These are phyloP conservation scores for Laothoe populi DNA, from an alignment of 2,888 invertebrate genomes.

Conservation along the genomic window DNA sequence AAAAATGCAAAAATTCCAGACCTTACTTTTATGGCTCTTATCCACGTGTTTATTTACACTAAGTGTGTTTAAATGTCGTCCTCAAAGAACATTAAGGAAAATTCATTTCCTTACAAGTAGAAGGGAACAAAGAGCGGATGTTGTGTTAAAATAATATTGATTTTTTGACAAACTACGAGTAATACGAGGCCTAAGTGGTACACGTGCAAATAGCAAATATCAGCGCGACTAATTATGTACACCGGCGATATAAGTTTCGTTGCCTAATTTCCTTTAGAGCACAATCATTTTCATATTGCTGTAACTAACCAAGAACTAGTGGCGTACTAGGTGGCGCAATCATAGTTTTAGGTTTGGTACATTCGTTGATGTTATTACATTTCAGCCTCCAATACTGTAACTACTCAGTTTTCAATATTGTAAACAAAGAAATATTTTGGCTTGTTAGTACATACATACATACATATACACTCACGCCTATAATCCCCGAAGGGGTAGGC, in stretches of 20 bases:
- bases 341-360: background rate
- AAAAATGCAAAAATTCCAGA: background rate
- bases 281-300: constrained; percentile 36
- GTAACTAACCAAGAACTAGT: background rate
- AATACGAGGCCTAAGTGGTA: constrained; percentile 3
- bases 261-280: constrained; percentile 39
- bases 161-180: constrained; percentile 32
- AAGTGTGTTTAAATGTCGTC: constrained; percentile 36
- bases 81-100: constrained; percentile 51
- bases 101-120: constrained; percentile 58
- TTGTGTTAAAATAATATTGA: constrained; percentile 70
- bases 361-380: background rate
- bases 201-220: constrained; percentile 2
- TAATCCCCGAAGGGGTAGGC: no score
- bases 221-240: constrained; percentile 31
- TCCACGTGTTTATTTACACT: constrained; percentile 29
- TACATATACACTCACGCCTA: no score
- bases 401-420: no score
- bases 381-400: no score
- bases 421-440: no score
- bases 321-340: constrained; percentile 5
- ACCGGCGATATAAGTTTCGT: constrained; percentile 29
- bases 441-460: no score
- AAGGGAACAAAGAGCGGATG: constrained; percentile 55
- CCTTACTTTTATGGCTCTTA: constrained; percentile 15